These are phyloP conservation scores for Catocala sponsa DNA, from an alignment of 2,888 invertebrate genomes.

Conservation along the genomic window DNA sequence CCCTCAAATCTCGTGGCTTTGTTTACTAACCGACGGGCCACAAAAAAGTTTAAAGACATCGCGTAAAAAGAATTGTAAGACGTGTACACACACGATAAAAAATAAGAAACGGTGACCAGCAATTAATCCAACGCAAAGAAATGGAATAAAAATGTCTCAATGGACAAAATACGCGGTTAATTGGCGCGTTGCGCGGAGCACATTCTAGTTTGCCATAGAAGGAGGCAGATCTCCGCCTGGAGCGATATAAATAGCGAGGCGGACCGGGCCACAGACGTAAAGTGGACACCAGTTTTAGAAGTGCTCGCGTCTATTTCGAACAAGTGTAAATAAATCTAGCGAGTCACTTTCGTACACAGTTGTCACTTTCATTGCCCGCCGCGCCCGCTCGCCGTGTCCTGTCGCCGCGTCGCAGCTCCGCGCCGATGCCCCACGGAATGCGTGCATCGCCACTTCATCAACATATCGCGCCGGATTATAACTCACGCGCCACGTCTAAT, in stretches of 20 bases:
- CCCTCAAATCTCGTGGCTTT: slow-evolving; percentile 63
- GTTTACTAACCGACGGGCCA: slow-evolving; percentile 72
- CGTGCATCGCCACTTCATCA: not conserved
- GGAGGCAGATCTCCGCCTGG: slow-evolving; percentile 77
- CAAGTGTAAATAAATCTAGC: slow-evolving; percentile 85
- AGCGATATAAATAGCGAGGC: slow-evolving; percentile 81
- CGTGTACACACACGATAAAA: slow-evolving; percentile 56
- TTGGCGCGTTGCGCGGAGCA: slow-evolving; percentile 66
- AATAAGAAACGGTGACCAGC: slow-evolving; percentile 58
- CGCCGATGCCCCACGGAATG: too few relatives aligned
- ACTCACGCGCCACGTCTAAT: not conserved
- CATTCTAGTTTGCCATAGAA: slow-evolving; percentile 81
- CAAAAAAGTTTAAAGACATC: slow-evolving; percentile 73
- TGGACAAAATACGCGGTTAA: slow-evolving; percentile 71
- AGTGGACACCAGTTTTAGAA: slow-evolving; percentile 84
- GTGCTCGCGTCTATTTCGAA: slow-evolving; percentile 81
- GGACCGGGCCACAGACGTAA: slow-evolving; percentile 74
- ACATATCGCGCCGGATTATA: not conserved
- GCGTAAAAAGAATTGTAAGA: slow-evolving; percentile 60
- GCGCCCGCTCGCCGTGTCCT: slow-evolving; percentile 62
- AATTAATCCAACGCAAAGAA: slow-evolving; percentile 68
- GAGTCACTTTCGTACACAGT: slow-evolving; percentile 79
- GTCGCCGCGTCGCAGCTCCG: slow-evolving; percentile 18
- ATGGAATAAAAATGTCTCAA: slow-evolving; percentile 72
- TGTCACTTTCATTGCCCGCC: slow-evolving; percentile 81